Evolutionary conservation across 1,140 invertebrate species (phyloP).

Genomic region (Asbolus verrucosus): DNA sequence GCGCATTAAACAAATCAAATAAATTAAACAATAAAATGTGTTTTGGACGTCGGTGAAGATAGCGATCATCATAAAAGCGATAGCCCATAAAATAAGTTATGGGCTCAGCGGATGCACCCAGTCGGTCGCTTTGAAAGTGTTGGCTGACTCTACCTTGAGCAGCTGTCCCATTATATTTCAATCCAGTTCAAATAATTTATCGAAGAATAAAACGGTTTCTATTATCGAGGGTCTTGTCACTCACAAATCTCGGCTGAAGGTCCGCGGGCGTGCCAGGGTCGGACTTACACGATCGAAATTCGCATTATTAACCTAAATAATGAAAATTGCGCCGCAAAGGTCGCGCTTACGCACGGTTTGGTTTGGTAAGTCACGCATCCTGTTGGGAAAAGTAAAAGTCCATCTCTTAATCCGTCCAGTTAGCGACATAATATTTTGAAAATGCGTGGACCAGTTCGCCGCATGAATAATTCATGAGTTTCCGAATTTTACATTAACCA

Average conservation of each 20-base stretch:
- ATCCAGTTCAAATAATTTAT: neutral
- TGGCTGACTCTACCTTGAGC: constrained; percentile 9
- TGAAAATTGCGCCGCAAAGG: neutral
- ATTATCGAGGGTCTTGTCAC: constrained; percentile 16
- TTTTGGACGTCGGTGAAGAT: no score
- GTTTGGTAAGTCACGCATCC: no score
- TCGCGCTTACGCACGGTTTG: neutral
- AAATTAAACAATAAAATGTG: no score
- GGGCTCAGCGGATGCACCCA: no score
- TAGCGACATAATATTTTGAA: constrained; percentile 26
- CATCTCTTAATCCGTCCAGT: neutral
- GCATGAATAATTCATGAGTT: constrained; percentile 32
- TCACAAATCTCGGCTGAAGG: constrained; percentile 31
- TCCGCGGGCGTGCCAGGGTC: constrained; percentile 27
- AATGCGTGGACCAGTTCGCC: constrained; percentile 5
- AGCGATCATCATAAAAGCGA: no score
- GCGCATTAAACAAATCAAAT: no score
- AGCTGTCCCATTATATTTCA: constrained; percentile 8
- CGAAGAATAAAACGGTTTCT: no score
- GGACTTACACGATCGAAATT: neutral
- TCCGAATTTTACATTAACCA: constrained; percentile 39
- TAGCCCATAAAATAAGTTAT: no score
- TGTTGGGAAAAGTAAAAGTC: constrained; percentile 16
- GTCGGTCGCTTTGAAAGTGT: no score
- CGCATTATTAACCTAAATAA: constrained; percentile 26